Evolutionary conservation across 2,888 invertebrate species (phyloP).

Genomic region (Calliopum simillimum): DNA sequence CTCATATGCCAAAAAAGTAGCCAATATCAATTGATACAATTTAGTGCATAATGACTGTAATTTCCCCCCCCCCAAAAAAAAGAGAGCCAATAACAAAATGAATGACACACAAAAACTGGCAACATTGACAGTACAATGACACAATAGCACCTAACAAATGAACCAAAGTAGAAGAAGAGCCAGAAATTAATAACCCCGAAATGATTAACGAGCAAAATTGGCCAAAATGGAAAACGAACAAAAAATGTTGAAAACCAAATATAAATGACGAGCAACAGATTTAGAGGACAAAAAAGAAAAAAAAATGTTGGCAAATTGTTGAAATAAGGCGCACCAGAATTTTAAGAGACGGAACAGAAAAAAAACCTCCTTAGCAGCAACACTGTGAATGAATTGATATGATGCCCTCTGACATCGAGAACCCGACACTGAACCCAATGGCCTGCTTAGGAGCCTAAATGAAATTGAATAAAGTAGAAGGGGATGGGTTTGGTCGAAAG

Average conservation of each 20-base stretch:
- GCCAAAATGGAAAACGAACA: background rate
- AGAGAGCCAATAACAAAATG: no score
- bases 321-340: background rate
- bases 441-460: conserved; percentile 26
- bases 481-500: background rate
- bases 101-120: conserved; percentile 5
- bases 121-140: conserved; percentile 3
- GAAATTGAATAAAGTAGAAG: background rate
- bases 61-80: no score
- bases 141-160: conserved; percentile 12
- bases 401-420: conserved; percentile 6
- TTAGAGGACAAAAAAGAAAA: background rate
- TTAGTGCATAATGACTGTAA: no score
- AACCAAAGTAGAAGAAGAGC: conserved; percentile 23
- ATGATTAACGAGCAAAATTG: conserved; percentile 28
- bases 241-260: background rate
- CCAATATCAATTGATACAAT: no score
- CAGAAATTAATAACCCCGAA: conserved; percentile 26
- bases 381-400: background rate
- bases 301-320: conserved; percentile 3
- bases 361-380: background rate
- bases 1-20: no score
- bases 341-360: no score
- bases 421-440: conserved; percentile 6
- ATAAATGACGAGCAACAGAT: background rate